phyloP scores from a whole-genome alignment of 2,888 invertebrate genomes.

The Cephus sareptanus region DNA sequence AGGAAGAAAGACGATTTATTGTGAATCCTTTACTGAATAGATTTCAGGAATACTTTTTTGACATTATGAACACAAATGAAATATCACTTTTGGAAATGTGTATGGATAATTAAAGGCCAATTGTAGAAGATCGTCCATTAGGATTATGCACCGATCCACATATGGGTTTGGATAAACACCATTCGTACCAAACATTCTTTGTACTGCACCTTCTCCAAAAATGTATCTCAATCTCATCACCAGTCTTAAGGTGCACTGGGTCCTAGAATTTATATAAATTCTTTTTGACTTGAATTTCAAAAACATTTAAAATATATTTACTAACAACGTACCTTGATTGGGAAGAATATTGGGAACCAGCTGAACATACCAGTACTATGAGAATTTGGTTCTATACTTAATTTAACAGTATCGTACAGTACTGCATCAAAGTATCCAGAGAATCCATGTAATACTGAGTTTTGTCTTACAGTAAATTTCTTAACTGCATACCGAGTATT shows the following conservation, averaged over 20 bases:
- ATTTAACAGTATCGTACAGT: constrained; percentile 83
- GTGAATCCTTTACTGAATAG: not conserved
- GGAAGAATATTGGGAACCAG: constrained; percentile 98
- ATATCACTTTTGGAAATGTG: not conserved
- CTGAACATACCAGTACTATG: constrained; percentile 94
- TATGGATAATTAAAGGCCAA: constrained; percentile 68
- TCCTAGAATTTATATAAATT: constrained; percentile 68
- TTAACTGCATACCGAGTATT: constrained; percentile 80
- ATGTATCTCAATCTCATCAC: constrained; percentile 79
- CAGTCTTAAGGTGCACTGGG: constrained; percentile 78
- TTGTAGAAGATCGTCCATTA: constrained; percentile 79
- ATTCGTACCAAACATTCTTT: constrained; percentile 96
- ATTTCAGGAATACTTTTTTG: not conserved
- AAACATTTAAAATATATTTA: not conserved
- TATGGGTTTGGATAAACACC: constrained; percentile 79
- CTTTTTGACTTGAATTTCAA: not conserved
- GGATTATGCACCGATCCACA: constrained; percentile 76
- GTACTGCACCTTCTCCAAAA: constrained; percentile 88
- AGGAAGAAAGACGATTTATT: not conserved
- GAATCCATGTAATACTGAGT: constrained; percentile 91
- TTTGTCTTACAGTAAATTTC: constrained; percentile 77
- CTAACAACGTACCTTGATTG: constrained; percentile 75
- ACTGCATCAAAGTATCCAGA: constrained; percentile 94
- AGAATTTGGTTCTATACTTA: constrained; percentile 91
- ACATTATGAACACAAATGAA: not conserved